phyloP scores from a whole-genome alignment of 2,113 vertebrate genomes.

The Bolborhynchus lineola region DNA sequence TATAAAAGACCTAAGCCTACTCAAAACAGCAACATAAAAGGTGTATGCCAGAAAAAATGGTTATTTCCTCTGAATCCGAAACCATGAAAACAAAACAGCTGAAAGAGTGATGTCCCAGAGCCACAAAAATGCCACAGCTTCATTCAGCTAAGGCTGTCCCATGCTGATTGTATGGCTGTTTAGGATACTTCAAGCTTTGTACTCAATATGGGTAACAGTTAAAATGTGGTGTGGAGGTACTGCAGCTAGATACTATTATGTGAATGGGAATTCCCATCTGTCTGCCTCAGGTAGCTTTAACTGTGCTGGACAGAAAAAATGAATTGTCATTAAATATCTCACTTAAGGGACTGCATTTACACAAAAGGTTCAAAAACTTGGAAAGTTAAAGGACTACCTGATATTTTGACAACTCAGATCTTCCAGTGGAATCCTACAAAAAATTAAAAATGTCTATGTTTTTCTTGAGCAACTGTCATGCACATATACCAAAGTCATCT shows the following conservation, averaged over 20 bases:
- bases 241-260: background rate
- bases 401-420: background rate
- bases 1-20: too few relatives aligned
- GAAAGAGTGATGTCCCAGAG: background rate
- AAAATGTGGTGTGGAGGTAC: background rate
- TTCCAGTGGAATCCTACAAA: background rate
- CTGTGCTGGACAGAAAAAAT: background rate
- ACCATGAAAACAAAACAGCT: background rate
- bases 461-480: background rate
- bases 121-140: background rate
- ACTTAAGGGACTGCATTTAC: background rate
- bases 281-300: background rate
- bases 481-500: background rate
- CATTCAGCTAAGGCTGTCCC: background rate
- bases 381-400: background rate
- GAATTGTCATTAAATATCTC: background rate
- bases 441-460: background rate
- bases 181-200: background rate
- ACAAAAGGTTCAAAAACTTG: accelerated
- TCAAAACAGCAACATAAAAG: background rate
- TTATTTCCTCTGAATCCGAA: background rate
- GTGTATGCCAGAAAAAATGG: background rate
- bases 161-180: background rate
- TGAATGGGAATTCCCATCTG: background rate
- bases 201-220: background rate